Evolutionary conservation across 2,113 vertebrate genomes (phyloP), one percentile per base, ranked within the genome.

Genomic region (Lasiurus borealis): DNA sequence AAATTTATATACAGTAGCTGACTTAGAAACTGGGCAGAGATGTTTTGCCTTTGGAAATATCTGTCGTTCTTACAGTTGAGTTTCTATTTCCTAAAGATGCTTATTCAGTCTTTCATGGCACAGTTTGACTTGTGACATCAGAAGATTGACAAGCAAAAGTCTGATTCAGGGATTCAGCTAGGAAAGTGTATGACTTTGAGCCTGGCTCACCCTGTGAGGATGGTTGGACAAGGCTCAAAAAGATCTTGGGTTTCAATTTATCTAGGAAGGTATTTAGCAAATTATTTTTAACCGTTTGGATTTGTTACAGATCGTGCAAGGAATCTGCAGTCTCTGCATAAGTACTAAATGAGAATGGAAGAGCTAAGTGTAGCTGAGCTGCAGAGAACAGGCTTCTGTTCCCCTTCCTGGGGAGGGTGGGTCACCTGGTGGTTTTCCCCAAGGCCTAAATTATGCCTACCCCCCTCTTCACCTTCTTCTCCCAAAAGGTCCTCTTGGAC

Each of bases 241-340:
- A n/a, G 84, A 64, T 92, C 96, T 88, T 97, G 73, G 75, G 78
- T 98, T 98, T 98, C 98, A 96, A 11, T 96, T 71, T 96, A 89
- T 95, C 97, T 97, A 97, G 95, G 96, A 89, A 97, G 96, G 78
- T 94, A 96, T 95, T 97, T 96, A 95, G 93, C 69, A 92, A 97
- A 95, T 94, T 97, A 94, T 97, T 96, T 97, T 88, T 96, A 97
- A 96, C 94, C 64, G 5, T 98, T 97, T 95, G 93, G 95, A 97
- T 96, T 80, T 94, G 86, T 94, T 89, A 89, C 93, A 88, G 93
- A 92, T 82, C 91, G 75, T 95, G 94, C 76, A 2, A 97, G 96
- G 95, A 97, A 97, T 83, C 81, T 83, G 71, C 40, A 87, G 84
- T 12, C 94, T 76, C 96, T 46, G 90, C 80, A 14, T 12, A 14